A percentile compares a stretch with the other conserved stretches of the same genome.
Evolutionary conservation across 2,797 vertebrate species (phyloP).

Genomic region (Hemitrygon akajei): DNA sequence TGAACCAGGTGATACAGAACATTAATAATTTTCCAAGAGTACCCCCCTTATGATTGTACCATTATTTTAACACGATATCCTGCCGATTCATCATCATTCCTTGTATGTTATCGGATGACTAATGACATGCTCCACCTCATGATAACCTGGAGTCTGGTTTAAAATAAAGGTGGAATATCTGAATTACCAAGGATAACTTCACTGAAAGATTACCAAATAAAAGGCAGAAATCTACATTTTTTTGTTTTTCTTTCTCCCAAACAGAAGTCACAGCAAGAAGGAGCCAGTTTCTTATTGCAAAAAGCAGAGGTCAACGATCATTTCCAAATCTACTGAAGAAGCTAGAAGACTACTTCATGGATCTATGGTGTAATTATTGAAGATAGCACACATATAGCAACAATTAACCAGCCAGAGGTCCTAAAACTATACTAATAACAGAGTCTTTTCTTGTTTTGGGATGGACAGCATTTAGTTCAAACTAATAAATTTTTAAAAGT

Average conservation of each 20-base stretch:
- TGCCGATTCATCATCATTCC: not conserved
- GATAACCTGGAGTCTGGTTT: not conserved
- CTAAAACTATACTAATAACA: not conserved
- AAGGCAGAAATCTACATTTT: slow-evolving; percentile 1
- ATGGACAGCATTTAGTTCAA: not conserved
- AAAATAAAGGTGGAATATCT: not conserved
- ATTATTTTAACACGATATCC: not conserved
- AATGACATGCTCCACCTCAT: not conserved
- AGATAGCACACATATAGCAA: not conserved
- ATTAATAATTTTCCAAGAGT: not conserved
- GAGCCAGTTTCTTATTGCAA: not conserved
- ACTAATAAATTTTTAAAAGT: not conserved
- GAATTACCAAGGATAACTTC: slow-evolving; percentile 17
- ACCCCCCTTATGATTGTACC: not conserved
- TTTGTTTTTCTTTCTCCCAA: not conserved
- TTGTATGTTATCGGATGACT: not conserved
- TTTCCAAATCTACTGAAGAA: not conserved
- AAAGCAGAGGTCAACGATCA: slow-evolving; percentile 1
- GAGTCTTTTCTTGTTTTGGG: not conserved
- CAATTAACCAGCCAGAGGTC: not conserved
- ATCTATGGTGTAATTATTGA: not conserved
- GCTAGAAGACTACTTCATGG: not conserved
- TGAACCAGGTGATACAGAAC: not conserved
- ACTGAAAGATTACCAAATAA: not conserved
- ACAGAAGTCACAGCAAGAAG: not conserved